phyloP scores from a whole-genome alignment of 2,888 invertebrate genomes.

The Caenorhabditis zanzibari region DNA sequence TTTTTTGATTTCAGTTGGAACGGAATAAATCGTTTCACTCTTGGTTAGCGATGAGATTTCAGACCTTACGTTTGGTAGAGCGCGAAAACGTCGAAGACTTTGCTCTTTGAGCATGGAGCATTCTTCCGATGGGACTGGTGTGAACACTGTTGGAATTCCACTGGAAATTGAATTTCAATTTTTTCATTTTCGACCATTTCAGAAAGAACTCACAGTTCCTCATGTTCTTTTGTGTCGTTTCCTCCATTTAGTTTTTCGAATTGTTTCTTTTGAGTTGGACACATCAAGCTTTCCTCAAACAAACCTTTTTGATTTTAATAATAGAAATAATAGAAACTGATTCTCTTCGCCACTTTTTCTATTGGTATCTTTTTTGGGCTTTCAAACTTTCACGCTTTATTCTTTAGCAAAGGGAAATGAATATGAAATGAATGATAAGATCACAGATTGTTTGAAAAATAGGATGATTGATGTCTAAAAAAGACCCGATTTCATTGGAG shows the following conservation, averaged over 20 bases:
- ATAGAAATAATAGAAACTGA: slow-evolving; percentile 6
- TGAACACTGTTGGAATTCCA: slow-evolving; percentile 42
- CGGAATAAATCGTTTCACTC: not conserved
- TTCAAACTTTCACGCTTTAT: not conserved
- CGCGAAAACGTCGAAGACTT: slow-evolving; percentile 8
- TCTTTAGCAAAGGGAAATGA: not conserved
- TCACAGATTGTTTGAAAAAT: not conserved
- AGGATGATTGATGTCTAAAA: not conserved
- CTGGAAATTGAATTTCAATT: slow-evolving; percentile 8
- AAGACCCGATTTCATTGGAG: slow-evolving; percentile 66
- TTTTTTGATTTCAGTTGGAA: slow-evolving; percentile 8
- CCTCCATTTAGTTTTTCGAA: not conserved
- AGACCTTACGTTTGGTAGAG: not conserved
- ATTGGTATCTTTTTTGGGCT: too few species aligned
- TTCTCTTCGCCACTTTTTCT: too few species aligned
- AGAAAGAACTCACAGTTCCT: slow-evolving; percentile 17
- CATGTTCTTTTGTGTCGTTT: not conserved
- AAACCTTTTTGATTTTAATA: not conserved
- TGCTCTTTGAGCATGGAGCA: slow-evolving; percentile 7
- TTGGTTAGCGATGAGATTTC: not conserved
- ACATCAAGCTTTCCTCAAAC: not conserved
- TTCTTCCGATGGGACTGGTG: slow-evolving; percentile 38
- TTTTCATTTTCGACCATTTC: not conserved
- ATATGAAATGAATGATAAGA: slow-evolving; percentile 11
- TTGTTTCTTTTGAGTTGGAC: slow-evolving; percentile 9